Conservation (phyloP, 2,888 invertebrate species). For the Bembecia ichneumoniformis region DNA sequence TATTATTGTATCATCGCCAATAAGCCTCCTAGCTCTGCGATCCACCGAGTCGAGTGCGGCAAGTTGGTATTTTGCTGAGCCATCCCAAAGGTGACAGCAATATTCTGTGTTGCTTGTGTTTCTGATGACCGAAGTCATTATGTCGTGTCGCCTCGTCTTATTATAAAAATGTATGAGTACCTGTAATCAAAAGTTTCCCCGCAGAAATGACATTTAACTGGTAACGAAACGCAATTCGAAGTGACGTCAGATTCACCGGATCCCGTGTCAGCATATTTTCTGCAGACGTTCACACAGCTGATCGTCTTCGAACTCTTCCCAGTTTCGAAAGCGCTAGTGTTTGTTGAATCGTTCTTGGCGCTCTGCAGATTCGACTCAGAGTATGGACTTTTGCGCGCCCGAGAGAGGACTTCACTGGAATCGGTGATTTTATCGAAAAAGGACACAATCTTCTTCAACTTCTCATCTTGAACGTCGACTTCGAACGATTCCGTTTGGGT, state of each 20-base stretch:
- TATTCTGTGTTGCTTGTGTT: no score
- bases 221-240: conserved; percentile 13
- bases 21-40: no score
- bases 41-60: no score
- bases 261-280: conserved; percentile 11
- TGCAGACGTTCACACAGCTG: conserved; percentile 27
- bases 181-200: conserved; percentile 41
- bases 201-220: conserved; percentile 35
- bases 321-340: conserved; percentile 9
- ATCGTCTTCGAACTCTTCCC: conserved; percentile 25
- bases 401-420: conserved; percentile 31
- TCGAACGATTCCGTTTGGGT: conserved; percentile 36
- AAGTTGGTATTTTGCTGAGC: no score
- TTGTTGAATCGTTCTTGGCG: conserved; percentile 11
- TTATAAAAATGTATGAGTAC: conserved; percentile 14
- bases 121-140: no score
- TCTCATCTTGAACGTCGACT: conserved; percentile 38
- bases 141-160: no score
- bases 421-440: conserved; percentile 54
- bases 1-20: no score
- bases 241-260: conserved; percentile 21
- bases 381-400: conserved; percentile 31
- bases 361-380: conserved; percentile 31
- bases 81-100: no score
- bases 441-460: conserved; percentile 55